Conservation (phyloP, 2,888 invertebrate species). For the Sarcophaga variegata region DNA sequence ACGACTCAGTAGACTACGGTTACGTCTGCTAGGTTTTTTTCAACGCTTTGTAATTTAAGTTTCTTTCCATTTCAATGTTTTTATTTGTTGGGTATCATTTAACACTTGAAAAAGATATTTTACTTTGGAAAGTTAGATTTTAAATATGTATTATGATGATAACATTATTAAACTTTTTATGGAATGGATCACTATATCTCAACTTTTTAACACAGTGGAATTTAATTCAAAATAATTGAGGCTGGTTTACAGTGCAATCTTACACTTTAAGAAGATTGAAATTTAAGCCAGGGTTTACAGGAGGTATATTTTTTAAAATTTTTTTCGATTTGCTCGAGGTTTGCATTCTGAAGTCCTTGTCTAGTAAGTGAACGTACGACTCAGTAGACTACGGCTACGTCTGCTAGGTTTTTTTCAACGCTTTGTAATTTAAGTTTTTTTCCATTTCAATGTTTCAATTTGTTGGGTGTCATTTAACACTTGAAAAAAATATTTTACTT, state of each 20-base stretch:
- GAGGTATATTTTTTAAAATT: too few relatives aligned
- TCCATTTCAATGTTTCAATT: neutral
- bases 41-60: too few relatives aligned
- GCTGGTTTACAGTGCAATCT: too few relatives aligned
- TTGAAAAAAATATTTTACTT: constrained; percentile 10
- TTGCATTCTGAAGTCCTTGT: too few relatives aligned
- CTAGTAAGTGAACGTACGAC: too few relatives aligned
- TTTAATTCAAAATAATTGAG: neutral
- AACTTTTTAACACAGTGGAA: constrained; percentile 20
- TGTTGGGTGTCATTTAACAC: neutral
- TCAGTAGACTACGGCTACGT: too few relatives aligned
- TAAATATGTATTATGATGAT: constrained; percentile 52
- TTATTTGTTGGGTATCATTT: neutral
- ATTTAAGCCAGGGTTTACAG: too few relatives aligned
- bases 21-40: too few relatives aligned
- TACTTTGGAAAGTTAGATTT: constrained; percentile 39
- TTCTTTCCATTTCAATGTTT: neutral
- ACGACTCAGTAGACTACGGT: too few relatives aligned
- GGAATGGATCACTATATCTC: constrained; percentile 12
- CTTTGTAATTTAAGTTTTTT: neutral
- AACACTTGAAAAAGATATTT: constrained; percentile 6
- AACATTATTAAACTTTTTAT: constrained; percentile 51
- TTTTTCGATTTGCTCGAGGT: too few relatives aligned
- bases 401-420: too few relatives aligned
- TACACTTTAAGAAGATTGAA: too few relatives aligned